Conservation (phyloP, 2,888 invertebrate species). For the Alviniconcha strummeri region DNA sequence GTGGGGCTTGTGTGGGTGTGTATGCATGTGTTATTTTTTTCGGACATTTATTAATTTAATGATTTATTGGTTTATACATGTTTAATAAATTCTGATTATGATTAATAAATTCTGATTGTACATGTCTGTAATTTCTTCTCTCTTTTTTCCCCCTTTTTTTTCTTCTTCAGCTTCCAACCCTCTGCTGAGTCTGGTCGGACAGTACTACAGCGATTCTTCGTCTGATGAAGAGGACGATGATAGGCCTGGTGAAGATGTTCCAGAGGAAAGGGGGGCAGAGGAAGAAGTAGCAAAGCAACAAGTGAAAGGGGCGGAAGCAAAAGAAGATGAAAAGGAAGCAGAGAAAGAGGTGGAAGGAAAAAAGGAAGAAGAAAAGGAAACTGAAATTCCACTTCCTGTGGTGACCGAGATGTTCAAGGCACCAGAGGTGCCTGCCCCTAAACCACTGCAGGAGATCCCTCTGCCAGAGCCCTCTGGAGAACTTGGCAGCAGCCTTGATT, state of each 20-base stretch:
- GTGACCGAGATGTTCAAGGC: not conserved
- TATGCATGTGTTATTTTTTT: too few relatives aligned
- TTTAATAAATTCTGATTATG: too few relatives aligned
- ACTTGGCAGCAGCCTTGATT: constrained; percentile 12
- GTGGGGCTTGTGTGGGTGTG: too few relatives aligned
- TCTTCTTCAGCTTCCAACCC: constrained; percentile 27
- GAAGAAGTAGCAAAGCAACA: not conserved
- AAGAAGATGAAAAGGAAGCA: too few relatives aligned
- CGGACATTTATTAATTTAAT: too few relatives aligned
- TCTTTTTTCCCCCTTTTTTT: too few relatives aligned
- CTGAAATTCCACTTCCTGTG: constrained; percentile 4
- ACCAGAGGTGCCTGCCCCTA: not conserved
- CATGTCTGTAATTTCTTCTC: too few relatives aligned
- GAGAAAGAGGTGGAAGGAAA: too few relatives aligned
- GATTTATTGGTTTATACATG: too few relatives aligned
- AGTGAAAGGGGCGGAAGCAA: too few relatives aligned
- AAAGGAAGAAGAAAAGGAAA: too few relatives aligned
- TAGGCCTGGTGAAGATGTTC: not conserved
- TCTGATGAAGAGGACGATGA: constrained; percentile 3
- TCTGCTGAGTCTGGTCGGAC: constrained; percentile 21
- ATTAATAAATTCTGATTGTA: too few relatives aligned
- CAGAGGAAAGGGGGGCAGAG: not conserved
- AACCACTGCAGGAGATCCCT: constrained; percentile 7
- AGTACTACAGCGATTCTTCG: constrained; percentile 23
- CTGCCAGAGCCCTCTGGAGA: not conserved